These are phyloP conservation scores for Calonectris borealis DNA, from an alignment of 2,113 vertebrate species.

Conservation along the genomic window DNA sequence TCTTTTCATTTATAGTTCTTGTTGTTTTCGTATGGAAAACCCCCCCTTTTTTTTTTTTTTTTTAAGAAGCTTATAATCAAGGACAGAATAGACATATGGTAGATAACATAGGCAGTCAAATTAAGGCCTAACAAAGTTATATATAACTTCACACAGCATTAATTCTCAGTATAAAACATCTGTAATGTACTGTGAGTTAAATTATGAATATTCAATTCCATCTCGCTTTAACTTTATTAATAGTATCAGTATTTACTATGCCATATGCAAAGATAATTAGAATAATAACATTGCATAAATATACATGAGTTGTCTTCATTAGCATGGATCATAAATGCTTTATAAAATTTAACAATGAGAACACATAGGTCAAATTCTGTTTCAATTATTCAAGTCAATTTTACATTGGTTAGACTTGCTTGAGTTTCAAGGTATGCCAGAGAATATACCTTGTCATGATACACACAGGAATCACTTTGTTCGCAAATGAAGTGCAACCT, in stretches of 20 bases:
- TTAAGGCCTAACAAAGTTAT: neutral
- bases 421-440: neutral
- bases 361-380: neutral
- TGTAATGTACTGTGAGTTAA: neutral
- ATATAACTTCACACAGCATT: conserved; percentile 20
- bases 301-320: neutral
- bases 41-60: neutral
- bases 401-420: neutral
- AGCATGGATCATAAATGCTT: neutral
- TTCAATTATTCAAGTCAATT: neutral
- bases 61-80: neutral
- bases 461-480: neutral
- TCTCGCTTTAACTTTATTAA: conserved; percentile 20
- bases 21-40: neutral
- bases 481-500: neutral
- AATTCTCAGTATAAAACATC: conserved; percentile 14
- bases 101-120: neutral
- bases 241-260: conserved; percentile 39
- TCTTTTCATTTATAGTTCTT: neutral
- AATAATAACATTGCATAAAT: neutral
- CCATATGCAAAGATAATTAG: conserved; percentile 2
- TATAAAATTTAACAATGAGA: neutral
- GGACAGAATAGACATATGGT: neutral
- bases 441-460: neutral
- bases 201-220: conserved; percentile 25